Base-by-base conservation (phyloP, 1,140 invertebrate genomes). In the Drosophila punjabiensis region DNA sequence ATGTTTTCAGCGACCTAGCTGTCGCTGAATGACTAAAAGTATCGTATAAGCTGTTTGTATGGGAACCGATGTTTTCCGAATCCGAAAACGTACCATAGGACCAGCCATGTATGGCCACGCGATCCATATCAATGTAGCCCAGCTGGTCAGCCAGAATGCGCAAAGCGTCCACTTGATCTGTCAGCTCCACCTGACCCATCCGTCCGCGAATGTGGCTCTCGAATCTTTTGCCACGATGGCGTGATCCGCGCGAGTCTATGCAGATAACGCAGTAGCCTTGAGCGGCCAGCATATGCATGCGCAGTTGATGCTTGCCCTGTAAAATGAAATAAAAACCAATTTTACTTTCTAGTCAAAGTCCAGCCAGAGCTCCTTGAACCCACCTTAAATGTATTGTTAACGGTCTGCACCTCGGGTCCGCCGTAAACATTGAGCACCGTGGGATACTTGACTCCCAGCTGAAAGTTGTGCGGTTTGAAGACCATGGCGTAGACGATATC, bases 61-160 rank as follows among this genome's bases (percentile, higher is more conserved):
- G 1, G 24, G 24, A 24, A 24, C 24, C 24, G 24, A 24, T 24
- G 24, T 24, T 24, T 1, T 24, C 3, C 24, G 24, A 24, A 24
- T 24, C 24, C 24, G 24, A 24, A 24, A 7, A 13, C 45, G 3
- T 47, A 95, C 98, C 99, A 93, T 99, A 99, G 52, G 98, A 99
- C 99, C 99, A 99, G 8, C 99, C 99, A 93, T 99, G 98, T 81
- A 99, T 98, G 7, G 97, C 99, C 2, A 99, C 96, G 63, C 99
- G 95, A 76, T 95, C 95, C 94, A 99, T 95, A 93, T 99, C 99
- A 71, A 99, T 98, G 83, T 96, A 99, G 41, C 96, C 96, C 11
- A 96, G 95, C 73, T 96, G 96, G 81, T 97, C 95, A 0, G 97
- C 96, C n/a, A 99, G 93, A 95, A 96, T 97, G 71, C 96, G 95